Percentiles rank a stretch among this genome's conserved stretches.
Evolutionary conservation across 1,140 invertebrate genomes (phyloP).

Genomic region (Homalodisca vitripennis): DNA sequence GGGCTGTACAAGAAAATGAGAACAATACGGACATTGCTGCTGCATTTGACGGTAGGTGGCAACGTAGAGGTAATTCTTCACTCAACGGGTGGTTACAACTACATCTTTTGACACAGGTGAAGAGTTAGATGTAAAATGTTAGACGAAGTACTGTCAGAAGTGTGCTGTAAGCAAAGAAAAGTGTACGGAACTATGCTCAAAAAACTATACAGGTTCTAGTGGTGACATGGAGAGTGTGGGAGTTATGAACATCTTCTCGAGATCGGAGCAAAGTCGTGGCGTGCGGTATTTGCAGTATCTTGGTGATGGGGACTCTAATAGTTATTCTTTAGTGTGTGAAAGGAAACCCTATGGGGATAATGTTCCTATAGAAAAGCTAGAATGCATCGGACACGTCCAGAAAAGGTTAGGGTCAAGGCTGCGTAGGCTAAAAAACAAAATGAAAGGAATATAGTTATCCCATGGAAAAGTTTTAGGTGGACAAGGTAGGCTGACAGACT

Average conservation of each 20-base stretch:
- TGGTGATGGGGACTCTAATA: background rate
- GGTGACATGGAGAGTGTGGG: slow-evolving; percentile 25
- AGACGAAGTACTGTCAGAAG: slow-evolving; percentile 14
- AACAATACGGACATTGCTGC: background rate
- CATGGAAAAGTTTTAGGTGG: background rate
- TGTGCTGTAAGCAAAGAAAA: no score
- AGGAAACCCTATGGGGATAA: background rate
- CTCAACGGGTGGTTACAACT: slow-evolving; percentile 24
- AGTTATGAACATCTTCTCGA: background rate
- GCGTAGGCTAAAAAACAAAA: background rate
- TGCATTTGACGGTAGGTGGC: background rate
- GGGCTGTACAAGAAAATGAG: slow-evolving; percentile 11
- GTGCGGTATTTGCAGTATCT: no score
- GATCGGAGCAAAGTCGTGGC: no score
- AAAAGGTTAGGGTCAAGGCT: no score
- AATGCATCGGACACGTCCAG: no score
- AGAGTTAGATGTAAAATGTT: slow-evolving; percentile 19
- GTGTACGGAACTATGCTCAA: background rate
- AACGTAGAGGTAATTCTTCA: slow-evolving; percentile 22
- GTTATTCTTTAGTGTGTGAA: no score
- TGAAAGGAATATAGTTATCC: background rate
- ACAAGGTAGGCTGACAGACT: no score
- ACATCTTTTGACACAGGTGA: slow-evolving; percentile 5
- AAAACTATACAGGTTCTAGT: slow-evolving; percentile 27
- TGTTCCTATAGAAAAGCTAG: no score